phyloP scores from a whole-genome alignment of 1,140 invertebrate species.

The Diprion similis region DNA sequence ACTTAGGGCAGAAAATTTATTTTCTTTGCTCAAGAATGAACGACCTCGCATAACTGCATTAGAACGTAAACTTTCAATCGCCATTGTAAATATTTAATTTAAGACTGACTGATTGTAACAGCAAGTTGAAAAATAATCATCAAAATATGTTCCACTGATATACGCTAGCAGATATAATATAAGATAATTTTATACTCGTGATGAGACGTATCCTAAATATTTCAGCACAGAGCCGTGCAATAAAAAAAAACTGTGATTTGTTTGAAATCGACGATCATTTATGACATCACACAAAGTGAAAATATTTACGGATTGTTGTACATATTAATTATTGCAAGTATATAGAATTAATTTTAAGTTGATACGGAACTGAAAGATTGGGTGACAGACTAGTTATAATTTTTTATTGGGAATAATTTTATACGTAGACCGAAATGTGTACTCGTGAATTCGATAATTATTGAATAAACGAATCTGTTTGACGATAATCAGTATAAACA shows the following conservation, averaged over 20 bases:
- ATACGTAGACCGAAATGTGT: not conserved
- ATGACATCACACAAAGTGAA: not conserved
- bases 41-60: not conserved
- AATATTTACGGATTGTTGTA: not conserved
- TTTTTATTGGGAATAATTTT: not conserved
- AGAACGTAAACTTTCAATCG: not conserved
- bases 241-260: too few relatives aligned
- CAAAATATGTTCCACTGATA: not conserved
- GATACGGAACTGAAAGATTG: not conserved
- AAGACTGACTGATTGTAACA: not conserved
- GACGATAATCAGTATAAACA: too few relatives aligned
- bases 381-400: not conserved
- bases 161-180: not conserved
- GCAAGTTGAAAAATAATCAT: not conserved
- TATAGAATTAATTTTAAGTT: not conserved
- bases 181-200: not conserved
- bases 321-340: not conserved
- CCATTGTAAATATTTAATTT: slow-evolving; percentile 1
- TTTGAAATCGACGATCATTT: not conserved
- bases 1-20: too few relatives aligned
- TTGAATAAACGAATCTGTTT: too few relatives aligned
- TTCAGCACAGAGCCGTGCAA: too few relatives aligned
- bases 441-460: too few relatives aligned
- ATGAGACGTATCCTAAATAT: not conserved
- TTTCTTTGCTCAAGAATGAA: not conserved